Evolutionary conservation across 2,113 vertebrate genomes (phyloP).

Genomic region (Butorides virescens): DNA sequence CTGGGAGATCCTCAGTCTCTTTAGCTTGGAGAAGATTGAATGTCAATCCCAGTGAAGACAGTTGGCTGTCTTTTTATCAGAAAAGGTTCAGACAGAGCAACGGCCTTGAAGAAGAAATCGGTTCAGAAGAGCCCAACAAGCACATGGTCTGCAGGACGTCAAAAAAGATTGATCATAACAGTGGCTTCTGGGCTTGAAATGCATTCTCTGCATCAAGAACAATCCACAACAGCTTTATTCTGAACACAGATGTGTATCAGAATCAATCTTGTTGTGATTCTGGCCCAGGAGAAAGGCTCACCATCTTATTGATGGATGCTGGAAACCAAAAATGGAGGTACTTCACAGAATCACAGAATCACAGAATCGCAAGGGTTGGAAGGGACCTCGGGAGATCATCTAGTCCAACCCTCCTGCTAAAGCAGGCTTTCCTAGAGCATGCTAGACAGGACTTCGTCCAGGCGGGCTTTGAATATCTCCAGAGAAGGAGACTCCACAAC

Average conservation of each 20-base stretch:
- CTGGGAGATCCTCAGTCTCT: neutral
- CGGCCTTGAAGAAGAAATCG: neutral
- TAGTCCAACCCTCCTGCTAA: too few species aligned
- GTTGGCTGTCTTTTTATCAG: neutral
- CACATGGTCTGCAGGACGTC: neutral
- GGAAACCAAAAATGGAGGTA: neutral
- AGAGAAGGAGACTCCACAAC: too few species aligned
- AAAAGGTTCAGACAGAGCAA: neutral
- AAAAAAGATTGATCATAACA: neutral
- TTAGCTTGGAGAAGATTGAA: neutral
- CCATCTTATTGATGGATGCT: neutral
- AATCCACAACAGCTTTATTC: neutral
- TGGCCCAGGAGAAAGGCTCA: neutral
- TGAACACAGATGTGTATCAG: neutral
- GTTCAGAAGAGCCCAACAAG: neutral
- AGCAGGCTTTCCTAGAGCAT: too few species aligned
- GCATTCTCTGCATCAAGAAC: neutral
- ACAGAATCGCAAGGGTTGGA: too few species aligned
- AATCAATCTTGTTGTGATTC: neutral
- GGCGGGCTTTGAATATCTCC: too few species aligned
- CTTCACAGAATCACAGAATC: too few species aligned
- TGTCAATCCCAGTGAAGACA: accelerated
- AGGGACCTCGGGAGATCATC: too few species aligned
- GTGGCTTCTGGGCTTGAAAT: neutral
- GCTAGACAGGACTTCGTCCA: too few species aligned